These are phyloP conservation scores for Eurypyga helias DNA, from an alignment of 2,113 vertebrate genomes.

Conservation along the genomic window DNA sequence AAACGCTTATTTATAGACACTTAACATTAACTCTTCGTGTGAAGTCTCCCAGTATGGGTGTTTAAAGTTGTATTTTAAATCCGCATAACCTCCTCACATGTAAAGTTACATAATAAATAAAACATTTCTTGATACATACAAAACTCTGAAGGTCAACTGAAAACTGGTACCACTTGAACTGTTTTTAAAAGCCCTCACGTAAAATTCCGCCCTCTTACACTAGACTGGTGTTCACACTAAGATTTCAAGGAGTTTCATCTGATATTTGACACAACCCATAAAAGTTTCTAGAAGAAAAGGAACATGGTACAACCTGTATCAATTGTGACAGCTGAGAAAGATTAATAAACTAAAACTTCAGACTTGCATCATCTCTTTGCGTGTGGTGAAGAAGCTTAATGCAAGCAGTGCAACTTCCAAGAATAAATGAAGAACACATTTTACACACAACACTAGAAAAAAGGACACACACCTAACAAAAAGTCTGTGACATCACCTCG, in stretches of 20 bases:
- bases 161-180: neutral
- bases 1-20: neutral
- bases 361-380: neutral
- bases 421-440: neutral
- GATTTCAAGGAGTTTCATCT: neutral
- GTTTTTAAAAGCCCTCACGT: neutral
- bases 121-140: neutral
- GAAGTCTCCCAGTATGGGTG: neutral
- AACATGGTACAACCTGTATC: neutral
- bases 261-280: neutral
- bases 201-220: neutral
- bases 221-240: neutral
- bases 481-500: neutral
- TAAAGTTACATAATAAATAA: neutral
- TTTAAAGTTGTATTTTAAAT: neutral
- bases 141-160: neutral
- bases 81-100: neutral
- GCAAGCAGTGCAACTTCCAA: neutral
- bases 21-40: neutral
- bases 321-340: neutral
- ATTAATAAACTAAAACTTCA: neutral
- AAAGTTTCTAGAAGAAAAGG: neutral
- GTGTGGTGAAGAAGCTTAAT: neutral
- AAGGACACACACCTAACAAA: neutral
- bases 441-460: neutral